Base-by-base conservation (phyloP, 1,140 invertebrate species). In the Hyphantria cunea region DNA sequence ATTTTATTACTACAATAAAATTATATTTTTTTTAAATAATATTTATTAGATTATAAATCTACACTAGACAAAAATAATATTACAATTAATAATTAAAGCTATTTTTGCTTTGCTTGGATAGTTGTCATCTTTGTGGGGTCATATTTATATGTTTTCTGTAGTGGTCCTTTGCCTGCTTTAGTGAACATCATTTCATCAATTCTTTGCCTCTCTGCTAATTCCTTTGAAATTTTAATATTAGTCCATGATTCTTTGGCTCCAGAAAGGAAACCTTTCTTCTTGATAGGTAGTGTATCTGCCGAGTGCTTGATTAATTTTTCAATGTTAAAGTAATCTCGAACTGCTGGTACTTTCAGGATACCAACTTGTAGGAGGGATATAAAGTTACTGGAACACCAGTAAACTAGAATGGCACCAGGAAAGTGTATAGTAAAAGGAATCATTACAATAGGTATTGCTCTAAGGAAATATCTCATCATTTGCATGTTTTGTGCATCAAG, bases 311-410 rank as follows among this genome's bases (percentile, higher is more conserved):
- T 78, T 58, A 94, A 64, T 34, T 82, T 79, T 10, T 96, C 95
- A 70, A 99, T 98, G 51, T 96, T 95, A 42, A 98, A 96, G 71
- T 93, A 95, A 14, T 93, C 89, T 74, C 96, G 90, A 1, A 99
- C 93, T 41, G 83, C 78, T 10, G 96, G 94, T 56, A 97, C 93
- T 86, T 93, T 95, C 8, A 99, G 89, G 48, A 98, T 39, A 9
- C 92, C 92, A 13, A 96, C 95, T 94, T 99, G 97, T 0, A 92
- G 47, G 6, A 99, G 75, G 0, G 98, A 98, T 60, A 98, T 94
- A n/a, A 95, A 92, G 84, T 99, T 99, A 55, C 94, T 96, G 25
- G 95, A 94, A 32, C 93, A 92, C 98, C 98, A 99, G 82, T 99
- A 99, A 39, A 95, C 94, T 15, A 98, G 90, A 75, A 99, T 94